These are phyloP conservation scores for Rhorus exstirpatorius DNA, from an alignment of 2,888 invertebrate species.

Conservation along the genomic window DNA sequence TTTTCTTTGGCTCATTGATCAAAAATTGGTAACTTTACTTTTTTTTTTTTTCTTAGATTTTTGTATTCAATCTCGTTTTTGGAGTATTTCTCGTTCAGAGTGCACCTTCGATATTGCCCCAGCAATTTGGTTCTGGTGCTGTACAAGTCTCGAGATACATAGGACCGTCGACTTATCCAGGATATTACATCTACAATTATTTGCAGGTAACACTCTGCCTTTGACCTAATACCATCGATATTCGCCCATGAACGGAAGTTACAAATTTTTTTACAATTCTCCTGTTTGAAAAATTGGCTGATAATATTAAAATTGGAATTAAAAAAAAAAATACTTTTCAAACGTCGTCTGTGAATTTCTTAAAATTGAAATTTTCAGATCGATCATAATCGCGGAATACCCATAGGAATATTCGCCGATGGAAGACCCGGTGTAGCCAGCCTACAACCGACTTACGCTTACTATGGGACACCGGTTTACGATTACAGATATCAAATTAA, in stretches of 20 bases:
- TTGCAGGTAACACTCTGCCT: slow-evolving; percentile 57
- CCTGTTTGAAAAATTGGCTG: background rate
- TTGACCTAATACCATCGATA: too few relatives aligned
- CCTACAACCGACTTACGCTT: slow-evolving; percentile 73
- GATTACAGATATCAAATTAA: slow-evolving; percentile 75
- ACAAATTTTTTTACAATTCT: background rate
- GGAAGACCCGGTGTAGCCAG: slow-evolving; percentile 67
- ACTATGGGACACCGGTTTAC: slow-evolving; percentile 76
- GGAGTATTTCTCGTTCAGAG: slow-evolving; percentile 49
- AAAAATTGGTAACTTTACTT: background rate
- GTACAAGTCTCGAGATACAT: slow-evolving; percentile 59
- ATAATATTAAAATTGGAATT: background rate
- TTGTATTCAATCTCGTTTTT: slow-evolving; percentile 18
- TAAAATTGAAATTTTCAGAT: too few relatives aligned
- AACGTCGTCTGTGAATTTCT: too few relatives aligned
- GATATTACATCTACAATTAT: slow-evolving; percentile 69
- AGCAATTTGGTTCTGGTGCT: slow-evolving; percentile 27
- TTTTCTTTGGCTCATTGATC: background rate
- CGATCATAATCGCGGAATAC: slow-evolving; percentile 63
- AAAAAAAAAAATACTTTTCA: background rate
- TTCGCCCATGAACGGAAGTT: too few relatives aligned
- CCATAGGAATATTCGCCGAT: slow-evolving; percentile 68
- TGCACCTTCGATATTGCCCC: slow-evolving; percentile 25
- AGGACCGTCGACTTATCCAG: slow-evolving; percentile 59
- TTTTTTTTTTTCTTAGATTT: slow-evolving; percentile 6